Conservation (phyloP, 1,140 invertebrate genomes). For the Drosophila ogumai region DNA sequence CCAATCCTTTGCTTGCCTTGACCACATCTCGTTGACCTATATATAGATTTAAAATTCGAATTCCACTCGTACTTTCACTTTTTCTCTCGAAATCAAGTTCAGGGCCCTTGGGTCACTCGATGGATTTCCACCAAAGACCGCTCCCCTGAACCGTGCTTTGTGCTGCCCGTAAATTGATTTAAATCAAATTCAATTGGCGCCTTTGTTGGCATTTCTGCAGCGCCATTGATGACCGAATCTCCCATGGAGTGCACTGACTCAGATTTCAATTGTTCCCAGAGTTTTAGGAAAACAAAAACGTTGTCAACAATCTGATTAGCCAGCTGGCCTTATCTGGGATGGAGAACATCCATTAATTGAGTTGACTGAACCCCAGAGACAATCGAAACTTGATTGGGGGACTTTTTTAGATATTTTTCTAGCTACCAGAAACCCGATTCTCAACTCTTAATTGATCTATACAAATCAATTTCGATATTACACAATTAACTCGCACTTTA, state of each 20-base stretch:
- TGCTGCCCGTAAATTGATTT: constrained; percentile 72
- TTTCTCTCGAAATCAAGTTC: constrained; percentile 8
- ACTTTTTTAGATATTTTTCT: not conserved
- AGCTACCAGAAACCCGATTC: not conserved
- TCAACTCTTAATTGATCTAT: not conserved
- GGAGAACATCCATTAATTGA: constrained; percentile 24
- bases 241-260: constrained; percentile 33
- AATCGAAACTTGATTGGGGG: not conserved
- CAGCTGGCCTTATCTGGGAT: constrained; percentile 8
- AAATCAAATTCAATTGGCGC: constrained; percentile 77
- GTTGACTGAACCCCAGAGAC: constrained; percentile 2
- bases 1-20: not conserved
- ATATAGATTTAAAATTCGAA: not conserved
- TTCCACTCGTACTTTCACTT: constrained; percentile 13
- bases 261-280: constrained; percentile 14
- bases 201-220: constrained; percentile 38
- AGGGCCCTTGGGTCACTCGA: constrained; percentile 15
- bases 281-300: constrained; percentile 12
- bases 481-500: constrained; percentile 9
- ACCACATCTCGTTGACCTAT: too few relatives aligned
- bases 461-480: constrained; percentile 3
- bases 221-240: constrained; percentile 32
- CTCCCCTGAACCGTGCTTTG: constrained; percentile 2
- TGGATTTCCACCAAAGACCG: not conserved
- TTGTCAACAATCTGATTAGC: constrained; percentile 14